Percentiles rank a stretch among this genome's conserved stretches.
Evolutionary conservation across 2,888 invertebrate genomes (phyloP).

Genomic region (Harmothoe impar): DNA sequence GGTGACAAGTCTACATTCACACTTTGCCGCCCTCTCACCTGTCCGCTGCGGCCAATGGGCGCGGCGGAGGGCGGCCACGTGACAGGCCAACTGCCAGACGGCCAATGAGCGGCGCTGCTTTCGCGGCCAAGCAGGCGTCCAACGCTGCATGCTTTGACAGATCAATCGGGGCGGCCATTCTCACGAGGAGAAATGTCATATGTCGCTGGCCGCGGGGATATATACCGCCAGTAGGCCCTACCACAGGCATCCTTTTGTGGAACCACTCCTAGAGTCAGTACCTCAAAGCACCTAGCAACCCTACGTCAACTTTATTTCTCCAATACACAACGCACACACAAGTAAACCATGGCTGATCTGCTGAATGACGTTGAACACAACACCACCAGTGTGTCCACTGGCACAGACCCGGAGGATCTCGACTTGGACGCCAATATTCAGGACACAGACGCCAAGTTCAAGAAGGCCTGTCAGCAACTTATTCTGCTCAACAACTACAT

Average conservation of each 20-base stretch:
- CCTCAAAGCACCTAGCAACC: neutral
- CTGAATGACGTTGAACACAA: neutral
- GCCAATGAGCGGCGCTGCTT: neutral
- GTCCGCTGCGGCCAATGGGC: neutral
- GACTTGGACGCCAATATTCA: slow-evolving; percentile 38
- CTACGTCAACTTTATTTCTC: neutral
- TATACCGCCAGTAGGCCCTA: neutral
- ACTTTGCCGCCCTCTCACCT: neutral
- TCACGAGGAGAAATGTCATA: slow-evolving; percentile 6
- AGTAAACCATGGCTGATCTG: neutral
- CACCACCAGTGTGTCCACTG: neutral
- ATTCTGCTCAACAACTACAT: slow-evolving; percentile 61
- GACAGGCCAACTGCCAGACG: neutral
- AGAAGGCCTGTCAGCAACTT: slow-evolving; percentile 64
- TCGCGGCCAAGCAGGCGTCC: neutral
- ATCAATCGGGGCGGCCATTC: slow-evolving; percentile 21
- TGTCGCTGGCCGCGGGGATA: neutral
- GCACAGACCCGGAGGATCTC: neutral
- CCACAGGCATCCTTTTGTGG: neutral
- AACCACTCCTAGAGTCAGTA: neutral
- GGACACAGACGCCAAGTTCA: slow-evolving; percentile 50
- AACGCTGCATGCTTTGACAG: slow-evolving; percentile 24
- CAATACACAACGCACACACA: neutral
- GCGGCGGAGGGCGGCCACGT: neutral
- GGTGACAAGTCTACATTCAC: slow-evolving; percentile 35